Percentiles rank a stretch among this genome's conserved stretches.
Conservation (phyloP, 2,888 invertebrate species). For the Mythimna vitellina region DNA sequence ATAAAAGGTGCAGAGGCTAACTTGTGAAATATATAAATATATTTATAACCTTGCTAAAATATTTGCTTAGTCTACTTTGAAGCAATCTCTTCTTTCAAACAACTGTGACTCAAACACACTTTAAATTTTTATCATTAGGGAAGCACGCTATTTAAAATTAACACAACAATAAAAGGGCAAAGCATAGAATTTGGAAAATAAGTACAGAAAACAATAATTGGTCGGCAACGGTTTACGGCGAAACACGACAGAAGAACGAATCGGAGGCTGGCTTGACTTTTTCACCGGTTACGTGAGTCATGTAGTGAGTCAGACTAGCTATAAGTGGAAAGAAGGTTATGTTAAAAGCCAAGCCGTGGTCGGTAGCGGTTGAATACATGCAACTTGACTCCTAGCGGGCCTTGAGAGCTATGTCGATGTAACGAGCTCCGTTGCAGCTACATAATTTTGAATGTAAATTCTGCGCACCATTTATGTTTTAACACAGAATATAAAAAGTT, state of each 20-base stretch:
- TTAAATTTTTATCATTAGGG: background rate
- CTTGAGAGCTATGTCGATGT: slow-evolving; percentile 75
- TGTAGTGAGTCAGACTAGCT: slow-evolving; percentile 63
- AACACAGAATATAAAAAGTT: background rate
- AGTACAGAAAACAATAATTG: slow-evolving; percentile 35
- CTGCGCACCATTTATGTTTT: background rate
- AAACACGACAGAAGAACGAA: slow-evolving; percentile 57
- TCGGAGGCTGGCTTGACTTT: slow-evolving; percentile 69
- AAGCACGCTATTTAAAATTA: background rate
- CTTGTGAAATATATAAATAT: background rate
- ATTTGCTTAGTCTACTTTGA: slow-evolving; percentile 2
- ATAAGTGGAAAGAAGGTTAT: slow-evolving; percentile 50
- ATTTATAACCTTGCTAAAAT: background rate
- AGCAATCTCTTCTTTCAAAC: slow-evolving; percentile 4
- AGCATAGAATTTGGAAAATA: slow-evolving; percentile 39
- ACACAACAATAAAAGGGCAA: slow-evolving; percentile 20
- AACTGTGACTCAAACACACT: background rate
- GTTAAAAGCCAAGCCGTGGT: slow-evolving; percentile 34
- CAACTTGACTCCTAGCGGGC: slow-evolving; percentile 72
- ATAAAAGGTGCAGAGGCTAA: background rate
- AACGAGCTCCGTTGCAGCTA: slow-evolving; percentile 44
- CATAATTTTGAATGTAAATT: slow-evolving; percentile 29
- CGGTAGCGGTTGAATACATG: slow-evolving; percentile 55
- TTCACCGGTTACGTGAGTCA: slow-evolving; percentile 73
- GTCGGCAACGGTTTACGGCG: slow-evolving; percentile 59